These are phyloP conservation scores for Pyrgilauda ruficollis DNA, from an alignment of 2,113 vertebrate genomes.

Conservation along the genomic window DNA sequence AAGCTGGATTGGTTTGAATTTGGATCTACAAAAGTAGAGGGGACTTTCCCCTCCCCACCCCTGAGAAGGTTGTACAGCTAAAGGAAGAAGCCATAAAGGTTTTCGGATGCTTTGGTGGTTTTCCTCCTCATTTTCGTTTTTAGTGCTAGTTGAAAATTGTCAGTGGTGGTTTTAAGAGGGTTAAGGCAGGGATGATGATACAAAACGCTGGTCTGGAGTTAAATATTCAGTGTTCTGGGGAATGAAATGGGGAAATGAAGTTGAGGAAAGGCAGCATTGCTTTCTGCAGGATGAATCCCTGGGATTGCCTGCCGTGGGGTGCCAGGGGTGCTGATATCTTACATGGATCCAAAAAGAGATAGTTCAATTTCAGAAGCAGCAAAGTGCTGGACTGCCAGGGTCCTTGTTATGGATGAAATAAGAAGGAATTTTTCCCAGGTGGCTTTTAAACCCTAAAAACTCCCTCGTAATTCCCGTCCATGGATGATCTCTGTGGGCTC, in stretches of 20 bases:
- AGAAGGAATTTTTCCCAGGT: not conserved
- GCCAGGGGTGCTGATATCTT: not conserved
- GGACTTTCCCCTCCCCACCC: not conserved
- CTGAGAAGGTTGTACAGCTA: not conserved
- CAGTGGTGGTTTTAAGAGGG: not conserved
- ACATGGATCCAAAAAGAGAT: not conserved
- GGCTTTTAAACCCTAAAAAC: not conserved
- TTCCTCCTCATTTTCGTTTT: not conserved
- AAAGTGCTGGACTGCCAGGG: not conserved
- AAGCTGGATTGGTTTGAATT: not conserved
- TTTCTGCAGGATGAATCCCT: not conserved
- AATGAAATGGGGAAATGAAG: not conserved
- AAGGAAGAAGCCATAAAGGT: not conserved
- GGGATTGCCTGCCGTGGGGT: not conserved
- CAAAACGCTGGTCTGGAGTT: not conserved
- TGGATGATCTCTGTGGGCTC: not conserved
- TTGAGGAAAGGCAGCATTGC: not conserved
- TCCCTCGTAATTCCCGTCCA: rapidly evolving
- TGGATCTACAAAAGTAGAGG: not conserved
- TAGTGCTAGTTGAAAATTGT: not conserved
- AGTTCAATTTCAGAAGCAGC: not conserved
- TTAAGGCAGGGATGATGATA: not conserved
- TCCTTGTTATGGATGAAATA: not conserved
- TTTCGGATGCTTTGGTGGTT: not conserved
- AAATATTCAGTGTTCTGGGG: not conserved